Evolutionary conservation across 2,113 vertebrate genomes (phyloP).

Genomic region (Balaenoptera acutorostrata): DNA sequence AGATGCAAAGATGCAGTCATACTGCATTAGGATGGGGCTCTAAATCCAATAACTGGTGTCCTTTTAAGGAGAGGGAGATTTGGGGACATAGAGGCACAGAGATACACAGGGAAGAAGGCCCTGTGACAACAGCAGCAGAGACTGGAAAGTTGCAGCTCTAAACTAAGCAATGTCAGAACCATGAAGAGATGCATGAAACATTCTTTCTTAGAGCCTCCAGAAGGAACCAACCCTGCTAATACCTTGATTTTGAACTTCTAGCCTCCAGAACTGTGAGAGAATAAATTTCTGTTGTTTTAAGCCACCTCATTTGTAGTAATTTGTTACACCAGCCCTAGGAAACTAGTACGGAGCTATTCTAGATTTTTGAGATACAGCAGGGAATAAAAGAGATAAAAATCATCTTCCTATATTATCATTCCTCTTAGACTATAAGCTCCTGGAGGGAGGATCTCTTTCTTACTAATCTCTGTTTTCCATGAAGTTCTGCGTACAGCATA

Average conservation of each 20-base stretch:
- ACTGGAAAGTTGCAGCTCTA: not conserved
- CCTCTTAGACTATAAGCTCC: not conserved
- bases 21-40: not conserved
- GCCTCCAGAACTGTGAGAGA: not conserved
- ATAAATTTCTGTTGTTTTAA: not conserved
- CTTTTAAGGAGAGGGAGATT: not conserved
- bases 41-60: not conserved
- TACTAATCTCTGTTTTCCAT: not conserved
- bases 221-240: not conserved
- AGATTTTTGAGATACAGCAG: not conserved
- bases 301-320: not conserved
- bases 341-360: not conserved
- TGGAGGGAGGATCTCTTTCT: not conserved
- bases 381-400: not conserved
- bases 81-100: not conserved
- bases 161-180: not conserved
- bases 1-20: not conserved
- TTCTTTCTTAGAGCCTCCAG: not conserved
- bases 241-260: not conserved
- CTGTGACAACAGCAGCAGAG: not conserved
- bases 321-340: not conserved
- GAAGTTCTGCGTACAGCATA: not conserved
- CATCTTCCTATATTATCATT: not conserved
- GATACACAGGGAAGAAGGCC: not conserved
- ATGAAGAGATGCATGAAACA: not conserved